Percentiles rank a stretch among this genome's conserved stretches.
These are phyloP conservation scores for Palythoa grandiflora DNA, from an alignment of 92 coral and sea anemone species.

Conservation along the genomic window DNA sequence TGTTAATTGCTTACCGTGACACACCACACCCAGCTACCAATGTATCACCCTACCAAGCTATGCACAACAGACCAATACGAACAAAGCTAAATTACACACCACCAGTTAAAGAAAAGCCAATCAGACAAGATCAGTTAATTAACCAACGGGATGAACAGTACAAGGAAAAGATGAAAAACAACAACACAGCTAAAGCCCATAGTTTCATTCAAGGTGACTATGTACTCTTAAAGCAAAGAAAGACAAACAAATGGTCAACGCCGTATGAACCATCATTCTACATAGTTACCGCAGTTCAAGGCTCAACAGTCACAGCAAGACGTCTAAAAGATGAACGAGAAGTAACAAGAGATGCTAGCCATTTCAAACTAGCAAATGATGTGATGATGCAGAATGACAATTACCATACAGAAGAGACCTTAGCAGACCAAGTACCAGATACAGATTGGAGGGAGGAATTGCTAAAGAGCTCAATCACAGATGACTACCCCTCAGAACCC, in stretches of 20 bases:
- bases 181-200: conserved; percentile 19
- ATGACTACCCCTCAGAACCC: background rate
- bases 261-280: conserved; percentile 56
- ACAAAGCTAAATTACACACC: conserved; percentile 56
- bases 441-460: background rate
- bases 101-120: conserved; percentile 28
- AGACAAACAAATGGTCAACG: conserved; percentile 49
- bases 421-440: background rate
- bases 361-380: conserved; percentile 14
- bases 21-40: conserved; percentile 51
- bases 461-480: background rate
- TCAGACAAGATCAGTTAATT: conserved; percentile 22
- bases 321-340: conserved; percentile 2
- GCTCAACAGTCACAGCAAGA: conserved; percentile 6
- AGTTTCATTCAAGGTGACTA: conserved; percentile 30
- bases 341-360: conserved; percentile 2
- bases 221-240: conserved; percentile 43
- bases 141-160: conserved; percentile 40
- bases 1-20: conserved; percentile 12
- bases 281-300: conserved; percentile 23
- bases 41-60: conserved; percentile 54
- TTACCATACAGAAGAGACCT: conserved; percentile 1
- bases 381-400: conserved; percentile 24
- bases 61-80: conserved; percentile 44
- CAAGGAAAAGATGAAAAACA: conserved; percentile 38